Evolutionary conservation across 2,888 invertebrate genomes (phyloP).

Genomic region (Syrista parreyssii): DNA sequence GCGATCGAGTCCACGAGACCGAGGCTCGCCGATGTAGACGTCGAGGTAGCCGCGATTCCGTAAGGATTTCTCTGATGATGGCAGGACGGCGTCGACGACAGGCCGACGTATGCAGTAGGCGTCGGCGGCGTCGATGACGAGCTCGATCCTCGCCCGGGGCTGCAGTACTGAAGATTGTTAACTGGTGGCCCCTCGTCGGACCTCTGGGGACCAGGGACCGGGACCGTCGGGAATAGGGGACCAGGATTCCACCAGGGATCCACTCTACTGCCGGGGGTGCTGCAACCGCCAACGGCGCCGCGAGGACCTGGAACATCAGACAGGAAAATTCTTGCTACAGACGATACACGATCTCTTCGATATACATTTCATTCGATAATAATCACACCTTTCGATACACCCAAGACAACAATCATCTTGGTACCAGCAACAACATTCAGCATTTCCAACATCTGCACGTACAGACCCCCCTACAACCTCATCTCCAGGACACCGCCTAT

Average conservation of each 20-base stretch:
- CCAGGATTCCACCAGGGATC: slow-evolving; percentile 64
- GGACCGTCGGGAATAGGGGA: slow-evolving; percentile 55
- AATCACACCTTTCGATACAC: neutral
- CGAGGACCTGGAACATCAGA: slow-evolving; percentile 58
- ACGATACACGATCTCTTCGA: neutral
- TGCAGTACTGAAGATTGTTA: slow-evolving; percentile 46
- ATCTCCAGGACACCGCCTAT: neutral
- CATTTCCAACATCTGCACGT: neutral
- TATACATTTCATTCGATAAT: neutral
- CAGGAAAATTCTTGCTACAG: neutral
- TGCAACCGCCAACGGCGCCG: slow-evolving; percentile 66
- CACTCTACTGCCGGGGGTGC: slow-evolving; percentile 63
- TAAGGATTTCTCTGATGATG: slow-evolving; percentile 18
- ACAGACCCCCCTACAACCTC: neutral
- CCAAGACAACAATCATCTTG: neutral
- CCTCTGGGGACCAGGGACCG: slow-evolving; percentile 58
- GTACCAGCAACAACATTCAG: neutral
- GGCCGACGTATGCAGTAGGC: slow-evolving; percentile 11
- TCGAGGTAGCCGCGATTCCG: slow-evolving; percentile 24
- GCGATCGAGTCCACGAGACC: slow-evolving; percentile 47
- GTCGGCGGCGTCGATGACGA: slow-evolving; percentile 11
- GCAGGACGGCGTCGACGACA: slow-evolving; percentile 1
- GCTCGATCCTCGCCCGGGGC: slow-evolving; percentile 33
- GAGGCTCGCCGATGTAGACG: slow-evolving; percentile 44
- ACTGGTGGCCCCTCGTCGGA: slow-evolving; percentile 59